Conservation (phyloP, 1,140 invertebrate species). For the Zaprionus taronus region DNA sequence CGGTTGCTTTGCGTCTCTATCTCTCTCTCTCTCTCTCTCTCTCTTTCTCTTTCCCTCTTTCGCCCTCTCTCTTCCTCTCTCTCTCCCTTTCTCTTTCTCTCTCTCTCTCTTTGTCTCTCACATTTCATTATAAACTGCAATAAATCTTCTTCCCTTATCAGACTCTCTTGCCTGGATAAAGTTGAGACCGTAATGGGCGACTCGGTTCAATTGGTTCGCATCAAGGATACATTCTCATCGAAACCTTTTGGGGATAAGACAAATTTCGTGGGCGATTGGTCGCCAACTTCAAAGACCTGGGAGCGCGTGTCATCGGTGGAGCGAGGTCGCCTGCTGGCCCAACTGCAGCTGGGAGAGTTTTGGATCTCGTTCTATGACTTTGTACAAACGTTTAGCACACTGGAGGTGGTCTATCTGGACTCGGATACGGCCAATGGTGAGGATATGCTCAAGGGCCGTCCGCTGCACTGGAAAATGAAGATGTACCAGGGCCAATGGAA, state of each 20-base stretch:
- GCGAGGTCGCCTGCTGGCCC: slow-evolving; percentile 89
- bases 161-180: slow-evolving; percentile 92
- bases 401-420: slow-evolving; percentile 95
- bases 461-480: slow-evolving; percentile 92
- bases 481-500: slow-evolving; percentile 95
- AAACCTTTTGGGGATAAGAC: slow-evolving; percentile 86
- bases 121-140: background rate
- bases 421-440: slow-evolving; percentile 94
- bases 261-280: slow-evolving; percentile 91
- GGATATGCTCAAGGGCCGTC: slow-evolving; percentile 90
- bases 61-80: too few species aligned
- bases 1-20: too few species aligned
- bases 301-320: slow-evolving; percentile 90
- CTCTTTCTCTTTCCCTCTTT: too few species aligned
- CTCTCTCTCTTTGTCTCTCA: too few species aligned
- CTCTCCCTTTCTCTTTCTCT: too few species aligned
- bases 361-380: slow-evolving; percentile 95
- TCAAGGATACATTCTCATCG: slow-evolving; percentile 88
- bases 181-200: slow-evolving; percentile 90
- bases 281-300: slow-evolving; percentile 89
- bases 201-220: slow-evolving; percentile 89
- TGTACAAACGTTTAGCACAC: slow-evolving; percentile 91
- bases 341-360: slow-evolving; percentile 91
- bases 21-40: too few species aligned
- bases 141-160: slow-evolving; percentile 44